Base-by-base conservation (phyloP, 2,888 invertebrate species). In the Helleia helle region DNA sequence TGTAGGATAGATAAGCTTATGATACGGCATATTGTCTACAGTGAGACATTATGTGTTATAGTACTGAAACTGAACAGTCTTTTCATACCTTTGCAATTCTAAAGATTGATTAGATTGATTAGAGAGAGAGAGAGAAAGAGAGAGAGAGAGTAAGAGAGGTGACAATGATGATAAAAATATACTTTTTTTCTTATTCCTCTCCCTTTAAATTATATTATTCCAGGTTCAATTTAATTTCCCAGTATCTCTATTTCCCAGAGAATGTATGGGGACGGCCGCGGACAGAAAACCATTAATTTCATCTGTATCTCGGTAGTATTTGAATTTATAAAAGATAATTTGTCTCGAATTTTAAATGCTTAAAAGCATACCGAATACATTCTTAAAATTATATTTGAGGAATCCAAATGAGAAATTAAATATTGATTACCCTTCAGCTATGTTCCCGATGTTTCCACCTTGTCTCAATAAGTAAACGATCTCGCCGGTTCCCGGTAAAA, bases 391-490 rank as follows among this genome's bases (percentile, higher is more conserved):
- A 26, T 9, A 2, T 8, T 12, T 7, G 9, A 31, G 2, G 17
- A 12, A 5, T 15, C 25, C 8, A 24, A 13, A 25, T 46, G 11
- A 40, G 25, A 24, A 27, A 28, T 26, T 44, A 31, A 36, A 41
- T 36, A 24, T 25, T 26, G 9, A 24, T 44, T 72, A 85, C 85
- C 85, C 85, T 62, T 76, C 83, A 49, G 84, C 84, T 52, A 90
- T 87, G 57, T 88, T 87, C 42, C 87, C 88, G 52, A 90, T 88
- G 57, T 86, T 87, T 54, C 87, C 87, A 41, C 84, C 80, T 51
- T 89, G 88, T 70, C 86, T 88, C 44, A 89, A 86, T 56, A 91
- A 89, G 80, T 91, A 91, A 70, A 89, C 87, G 65, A 89, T 81
- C 67, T 88, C 89, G 13, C 89, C 89, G 31, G 86, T 83, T 48